phyloP scores from a whole-genome alignment of 2,888 invertebrate species.

The Allophyes oxyacanthae region DNA sequence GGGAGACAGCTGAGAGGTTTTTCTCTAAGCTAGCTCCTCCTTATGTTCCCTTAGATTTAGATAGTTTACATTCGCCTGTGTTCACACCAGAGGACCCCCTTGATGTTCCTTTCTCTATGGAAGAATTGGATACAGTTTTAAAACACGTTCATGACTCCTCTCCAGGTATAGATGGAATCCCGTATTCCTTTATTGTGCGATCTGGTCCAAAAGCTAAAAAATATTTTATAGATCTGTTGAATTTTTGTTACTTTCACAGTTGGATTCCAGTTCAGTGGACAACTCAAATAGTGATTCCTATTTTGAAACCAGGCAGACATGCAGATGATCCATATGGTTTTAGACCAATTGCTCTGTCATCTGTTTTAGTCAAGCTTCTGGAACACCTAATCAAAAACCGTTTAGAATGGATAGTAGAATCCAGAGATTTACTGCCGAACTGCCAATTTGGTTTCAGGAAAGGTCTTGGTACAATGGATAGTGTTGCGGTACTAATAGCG shows the following conservation, averaged over 20 bases:
- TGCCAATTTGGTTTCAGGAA: neutral
- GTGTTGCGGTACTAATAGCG: neutral
- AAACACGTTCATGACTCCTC: constrained; percentile 1
- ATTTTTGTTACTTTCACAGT: neutral
- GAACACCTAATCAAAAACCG: neutral
- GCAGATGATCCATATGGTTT: neutral
- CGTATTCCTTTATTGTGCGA: neutral
- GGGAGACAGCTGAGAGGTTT: neutral
- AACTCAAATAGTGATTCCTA: neutral
- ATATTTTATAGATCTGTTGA: neutral
- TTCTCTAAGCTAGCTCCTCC: neutral
- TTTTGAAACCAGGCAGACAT: neutral
- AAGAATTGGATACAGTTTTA: neutral
- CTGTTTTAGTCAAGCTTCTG: neutral
- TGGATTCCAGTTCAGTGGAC: neutral
- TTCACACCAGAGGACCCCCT: neutral
- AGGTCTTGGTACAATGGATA: neutral
- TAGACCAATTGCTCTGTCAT: constrained; percentile 1
- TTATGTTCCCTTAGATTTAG: neutral
- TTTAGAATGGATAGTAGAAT: neutral
- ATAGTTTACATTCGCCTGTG: neutral
- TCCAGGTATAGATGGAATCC: neutral
- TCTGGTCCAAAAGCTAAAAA: neutral
- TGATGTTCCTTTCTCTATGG: neutral
- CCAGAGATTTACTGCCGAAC: neutral